Conservation (phyloP, 1,140 invertebrate species). For the Bemisia tabaci region DNA sequence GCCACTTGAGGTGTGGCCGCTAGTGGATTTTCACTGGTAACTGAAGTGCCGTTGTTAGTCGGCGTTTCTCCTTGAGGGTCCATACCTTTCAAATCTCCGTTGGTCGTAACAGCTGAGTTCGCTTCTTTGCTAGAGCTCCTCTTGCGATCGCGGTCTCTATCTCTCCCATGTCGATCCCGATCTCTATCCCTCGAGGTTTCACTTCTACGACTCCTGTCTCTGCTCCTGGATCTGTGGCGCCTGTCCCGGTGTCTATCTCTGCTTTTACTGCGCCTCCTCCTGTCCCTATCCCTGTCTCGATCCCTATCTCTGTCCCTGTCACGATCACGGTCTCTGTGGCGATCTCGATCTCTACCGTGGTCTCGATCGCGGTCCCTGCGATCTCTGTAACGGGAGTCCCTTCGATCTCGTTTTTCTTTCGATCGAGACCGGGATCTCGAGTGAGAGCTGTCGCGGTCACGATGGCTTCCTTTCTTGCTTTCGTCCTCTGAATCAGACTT, state of each 20-base stretch:
- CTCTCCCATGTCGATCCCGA: conserved; percentile 3
- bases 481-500: neutral
- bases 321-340: conserved; percentile 21
- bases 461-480: neutral
- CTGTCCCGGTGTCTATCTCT: conserved; percentile 1
- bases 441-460: conserved; percentile 11
- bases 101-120: too few relatives aligned
- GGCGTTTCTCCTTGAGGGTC: too few relatives aligned
- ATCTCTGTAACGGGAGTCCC: conserved; percentile 30
- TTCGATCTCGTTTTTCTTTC: conserved; percentile 30
- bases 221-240: neutral
- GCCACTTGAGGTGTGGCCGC: too few relatives aligned
- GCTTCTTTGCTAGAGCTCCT: neutral
- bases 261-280: conserved; percentile 10
- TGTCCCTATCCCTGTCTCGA: conserved; percentile 23
- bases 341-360: conserved; percentile 26
- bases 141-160: conserved; percentile 9
- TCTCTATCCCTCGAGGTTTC: conserved; percentile 14
- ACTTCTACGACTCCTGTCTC: conserved; percentile 17
- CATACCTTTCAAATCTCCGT: too few relatives aligned
- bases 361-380: conserved; percentile 31
- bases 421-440: conserved; percentile 33
- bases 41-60: too few relatives aligned
- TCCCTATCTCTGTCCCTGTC: conserved; percentile 18
- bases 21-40: too few relatives aligned